Percentiles rank a stretch among this genome's conserved stretches.
phyloP scores from a whole-genome alignment of 2,797 vertebrate genomes.

The Eurystomus glaucurus region DNA sequence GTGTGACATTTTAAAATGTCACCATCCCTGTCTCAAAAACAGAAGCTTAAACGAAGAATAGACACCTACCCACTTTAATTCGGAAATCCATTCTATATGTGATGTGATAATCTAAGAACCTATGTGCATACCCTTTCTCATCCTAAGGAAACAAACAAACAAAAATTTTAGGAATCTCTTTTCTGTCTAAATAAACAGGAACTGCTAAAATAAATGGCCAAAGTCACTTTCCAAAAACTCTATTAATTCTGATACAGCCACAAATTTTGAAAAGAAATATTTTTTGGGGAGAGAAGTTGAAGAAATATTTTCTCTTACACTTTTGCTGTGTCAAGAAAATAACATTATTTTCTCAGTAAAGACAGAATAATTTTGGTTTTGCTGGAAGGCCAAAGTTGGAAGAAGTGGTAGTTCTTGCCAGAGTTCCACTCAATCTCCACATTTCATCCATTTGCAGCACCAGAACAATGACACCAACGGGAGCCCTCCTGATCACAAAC shows the following conservation, averaged over 20 bases:
- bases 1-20: slow-evolving; percentile 66
- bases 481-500: neutral
- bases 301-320: neutral
- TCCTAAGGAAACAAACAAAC: neutral
- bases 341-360: neutral
- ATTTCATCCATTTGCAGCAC: neutral
- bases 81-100: neutral
- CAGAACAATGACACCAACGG: accelerated
- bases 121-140: neutral
- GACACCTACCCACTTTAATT: slow-evolving; percentile 30
- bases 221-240: neutral
- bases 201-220: neutral
- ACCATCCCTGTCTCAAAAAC: slow-evolving; percentile 11
- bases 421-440: neutral
- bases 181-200: neutral
- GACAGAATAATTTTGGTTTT: neutral
- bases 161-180: neutral
- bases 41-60: neutral
- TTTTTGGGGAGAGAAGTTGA: accelerated
- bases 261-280: neutral
- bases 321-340: neutral
- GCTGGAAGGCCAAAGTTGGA: neutral
- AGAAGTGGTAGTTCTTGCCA: neutral
- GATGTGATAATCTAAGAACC: neutral
- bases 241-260: neutral